phyloP scores from a whole-genome alignment of 2,888 invertebrate genomes.

The Tenthredo amoena region DNA sequence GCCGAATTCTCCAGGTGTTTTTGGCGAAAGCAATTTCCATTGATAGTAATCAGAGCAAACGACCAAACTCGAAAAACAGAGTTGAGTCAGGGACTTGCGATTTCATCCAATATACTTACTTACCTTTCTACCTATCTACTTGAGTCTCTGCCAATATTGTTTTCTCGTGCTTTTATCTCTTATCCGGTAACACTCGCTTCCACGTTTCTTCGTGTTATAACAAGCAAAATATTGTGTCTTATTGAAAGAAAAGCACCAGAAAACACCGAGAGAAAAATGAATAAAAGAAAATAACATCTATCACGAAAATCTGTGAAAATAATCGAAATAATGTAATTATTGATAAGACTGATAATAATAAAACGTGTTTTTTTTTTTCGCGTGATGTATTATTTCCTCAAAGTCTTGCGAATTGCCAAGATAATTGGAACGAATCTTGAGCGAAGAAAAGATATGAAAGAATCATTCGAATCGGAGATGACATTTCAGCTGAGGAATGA shows the following conservation, averaged over 20 bases:
- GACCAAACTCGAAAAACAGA: background rate
- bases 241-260: background rate
- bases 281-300: background rate
- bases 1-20: constrained; percentile 29
- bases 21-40: constrained; percentile 15
- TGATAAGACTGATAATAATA: background rate
- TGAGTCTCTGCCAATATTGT: constrained; percentile 17
- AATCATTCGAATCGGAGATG: background rate
- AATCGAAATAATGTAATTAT: background rate
- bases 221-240: background rate
- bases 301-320: background rate
- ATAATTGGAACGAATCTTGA: background rate
- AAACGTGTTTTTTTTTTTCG: background rate
- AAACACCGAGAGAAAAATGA: background rate
- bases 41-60: constrained; percentile 19
- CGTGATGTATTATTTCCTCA: background rate
- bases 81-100: background rate
- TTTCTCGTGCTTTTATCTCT: background rate
- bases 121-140: background rate
- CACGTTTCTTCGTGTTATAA: background rate
- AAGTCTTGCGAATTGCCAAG: background rate
- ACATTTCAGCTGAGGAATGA: background rate
- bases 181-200: background rate
- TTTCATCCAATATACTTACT: constrained; percentile 22
- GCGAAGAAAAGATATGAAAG: background rate